A percentile compares a stretch with the other conserved stretches of the same genome.
Evolutionary conservation across 2,113 vertebrate species (phyloP).

Genomic region (Pyrgilauda ruficollis): DNA sequence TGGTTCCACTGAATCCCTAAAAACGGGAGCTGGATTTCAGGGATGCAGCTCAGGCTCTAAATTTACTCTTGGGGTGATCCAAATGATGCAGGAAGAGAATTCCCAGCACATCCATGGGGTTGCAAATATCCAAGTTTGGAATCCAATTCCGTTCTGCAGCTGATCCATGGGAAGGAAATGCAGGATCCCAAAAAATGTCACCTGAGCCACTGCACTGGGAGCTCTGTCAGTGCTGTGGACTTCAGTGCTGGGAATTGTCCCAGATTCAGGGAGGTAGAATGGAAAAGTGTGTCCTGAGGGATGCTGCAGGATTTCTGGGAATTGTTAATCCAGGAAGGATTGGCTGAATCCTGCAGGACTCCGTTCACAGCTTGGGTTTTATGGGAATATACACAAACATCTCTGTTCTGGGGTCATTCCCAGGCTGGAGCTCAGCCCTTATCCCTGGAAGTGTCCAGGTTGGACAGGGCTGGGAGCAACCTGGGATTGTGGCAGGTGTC

Average conservation of each 20-base stretch:
- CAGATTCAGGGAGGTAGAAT: background rate
- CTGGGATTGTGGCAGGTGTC: background rate
- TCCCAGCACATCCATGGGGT: background rate
- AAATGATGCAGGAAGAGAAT: background rate
- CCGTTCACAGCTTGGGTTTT: background rate
- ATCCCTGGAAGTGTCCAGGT: background rate
- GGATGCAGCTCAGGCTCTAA: background rate
- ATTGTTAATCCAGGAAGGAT: background rate
- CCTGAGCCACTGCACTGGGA: background rate
- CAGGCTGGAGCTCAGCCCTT: background rate
- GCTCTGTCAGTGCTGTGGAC: background rate
- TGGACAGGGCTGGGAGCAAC: background rate
- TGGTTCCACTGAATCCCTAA: background rate
- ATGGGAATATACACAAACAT: rapidly evolving
- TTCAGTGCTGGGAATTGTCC: background rate
- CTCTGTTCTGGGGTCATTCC: background rate
- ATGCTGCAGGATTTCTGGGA: background rate
- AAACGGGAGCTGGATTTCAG: background rate
- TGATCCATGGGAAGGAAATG: background rate
- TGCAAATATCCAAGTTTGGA: rapidly evolving
- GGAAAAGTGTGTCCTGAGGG: background rate
- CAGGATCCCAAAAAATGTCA: background rate
- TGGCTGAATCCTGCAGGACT: background rate
- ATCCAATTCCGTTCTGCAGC: background rate
- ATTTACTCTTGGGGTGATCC: background rate